Base-by-base conservation (phyloP, 2,888 invertebrate genomes). In the Eilema depressum region DNA sequence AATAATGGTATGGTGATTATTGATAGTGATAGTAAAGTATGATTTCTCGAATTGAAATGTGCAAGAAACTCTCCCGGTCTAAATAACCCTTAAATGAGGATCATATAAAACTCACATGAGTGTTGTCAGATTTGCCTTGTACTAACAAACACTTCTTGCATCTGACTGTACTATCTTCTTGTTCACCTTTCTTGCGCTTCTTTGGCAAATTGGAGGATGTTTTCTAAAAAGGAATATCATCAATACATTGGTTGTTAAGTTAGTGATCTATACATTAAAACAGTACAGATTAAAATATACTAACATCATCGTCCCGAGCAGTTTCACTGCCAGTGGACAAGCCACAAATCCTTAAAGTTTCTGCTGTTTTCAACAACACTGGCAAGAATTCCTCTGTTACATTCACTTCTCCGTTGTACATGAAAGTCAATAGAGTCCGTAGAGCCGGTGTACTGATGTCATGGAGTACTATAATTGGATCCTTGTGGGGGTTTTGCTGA, bases 331-430 rank as follows among this genome's bases (percentile, higher is more conserved):
- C 96, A 67, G 97, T 96, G 1, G 97, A 97, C 60, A 97, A 90
- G 4, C 97, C 97, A 87, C 97, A 96, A 75, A 97, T 96, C 88
- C 97, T 96, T 70, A 97, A 89, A 10, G 96, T 96, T 85, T 97
- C 97, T 0, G 97, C 97, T 56, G 97, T 97, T 88, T 97, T 96
- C 73, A 97, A 88, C 66, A 97, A 91, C 70, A 96, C 95, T 60
- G 96, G 96, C 78, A 97, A 91, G 85, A 97, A 97, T 82, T 97
- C 96, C 84, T 97, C 97, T 63, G 97, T 96, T 63, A 97, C 97
- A 91, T 97, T 96, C 26, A 97, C 97, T 89, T 97, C 97, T 10
- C 97, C 97, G 85, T 97, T 96, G 86, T 97, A 97, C 96, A 97
- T 97, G 88, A 97, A 97, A 85, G 96, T 96, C 78, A 97, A 92